phyloP scores from a whole-genome alignment of 2,888 invertebrate species.

The Chalcosyrphus nemorum region DNA sequence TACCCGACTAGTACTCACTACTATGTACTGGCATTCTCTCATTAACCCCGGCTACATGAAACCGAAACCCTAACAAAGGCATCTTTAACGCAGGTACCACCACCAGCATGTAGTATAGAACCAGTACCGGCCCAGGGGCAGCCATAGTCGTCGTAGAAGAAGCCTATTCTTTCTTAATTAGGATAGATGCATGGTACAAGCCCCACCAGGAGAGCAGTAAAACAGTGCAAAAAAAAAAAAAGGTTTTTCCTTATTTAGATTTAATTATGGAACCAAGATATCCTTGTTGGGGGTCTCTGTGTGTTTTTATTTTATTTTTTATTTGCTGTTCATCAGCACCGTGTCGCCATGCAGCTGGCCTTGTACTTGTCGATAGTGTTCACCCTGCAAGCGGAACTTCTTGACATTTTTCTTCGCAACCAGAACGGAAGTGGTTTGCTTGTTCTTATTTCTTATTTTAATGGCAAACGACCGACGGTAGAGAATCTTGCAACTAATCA shows the following conservation, averaged over 20 bases:
- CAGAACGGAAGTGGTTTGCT: slow-evolving; percentile 4
- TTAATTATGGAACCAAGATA: slow-evolving; percentile 64
- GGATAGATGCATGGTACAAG: slow-evolving; percentile 55
- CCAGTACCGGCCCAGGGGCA: slow-evolving; percentile 1
- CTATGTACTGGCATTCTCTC: slow-evolving; percentile 42
- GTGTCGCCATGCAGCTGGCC: not conserved
- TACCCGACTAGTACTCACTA: not conserved
- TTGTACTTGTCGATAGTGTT: slow-evolving; percentile 2
- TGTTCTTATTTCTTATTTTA: slow-evolving; percentile 1
- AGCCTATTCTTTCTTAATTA: slow-evolving; percentile 57
- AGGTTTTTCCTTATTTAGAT: slow-evolving; percentile 44
- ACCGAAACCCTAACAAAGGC: slow-evolving; percentile 58
- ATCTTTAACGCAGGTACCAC: slow-evolving; percentile 59
- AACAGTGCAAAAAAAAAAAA: slow-evolving; percentile 8
- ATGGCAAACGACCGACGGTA: not conserved
- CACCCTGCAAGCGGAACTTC: not conserved
- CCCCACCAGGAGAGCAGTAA: slow-evolving; percentile 17
- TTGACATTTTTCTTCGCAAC: not conserved
- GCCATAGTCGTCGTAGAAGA: not conserved
- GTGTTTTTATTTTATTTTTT: slow-evolving; percentile 4
- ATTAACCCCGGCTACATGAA: slow-evolving; percentile 56
- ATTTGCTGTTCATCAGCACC: not conserved
- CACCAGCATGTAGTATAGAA: slow-evolving; percentile 27
- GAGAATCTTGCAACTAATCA: slow-evolving; percentile 39
- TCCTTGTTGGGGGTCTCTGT: slow-evolving; percentile 36